Base-by-base conservation (phyloP, 2,888 invertebrate species). In the Alloscopus bannaensis region DNA sequence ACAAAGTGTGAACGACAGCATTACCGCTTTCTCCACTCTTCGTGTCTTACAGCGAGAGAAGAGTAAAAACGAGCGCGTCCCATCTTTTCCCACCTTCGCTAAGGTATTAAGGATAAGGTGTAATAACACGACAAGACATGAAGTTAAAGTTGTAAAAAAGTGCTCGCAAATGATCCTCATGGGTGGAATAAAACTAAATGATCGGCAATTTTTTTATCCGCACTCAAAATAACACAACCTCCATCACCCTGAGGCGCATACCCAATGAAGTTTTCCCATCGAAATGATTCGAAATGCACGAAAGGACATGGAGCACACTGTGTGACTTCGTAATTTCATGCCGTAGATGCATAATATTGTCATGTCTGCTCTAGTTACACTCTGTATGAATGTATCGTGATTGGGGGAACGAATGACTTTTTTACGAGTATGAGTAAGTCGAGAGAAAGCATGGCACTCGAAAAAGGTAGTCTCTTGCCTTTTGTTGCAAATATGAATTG, bases 151-250 rank as follows among this genome's bases (percentile, higher is more conserved):
- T 57, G 57, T 57, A 57, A 57, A 57, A n/a, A 57, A 57, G 57
- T 57, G 57, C 57, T n/a, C n/a, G 57, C 26, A 57, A 57, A 57
- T 57, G 57, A 57, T 57, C 4, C 57, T 24, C 57, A 26, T 8
- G 26, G 57, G 57, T 26, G 57, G 18, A 57, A 57, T 57, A 57
- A 57, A 57, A 57, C 28, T 57, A 57, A 57, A 57, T 57, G 57
- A 28, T 57, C 57, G 28, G 57, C 28, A 57, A 57, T 57, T 57
- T 57, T n/a, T 57, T 57, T 57, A 57, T 57, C 28, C 57, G 28
- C 57, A 57, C 57, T 57, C 57, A 57, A 29, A 57, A 57, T 57
- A 57, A 57, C 57, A 57, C 28, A 57, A 57, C 57, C 57, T 57
- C 57, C 26, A 57, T 24, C 29, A 28, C 26, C 57, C 57, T 57